Evolutionary conservation across 2,113 vertebrate species (phyloP), one percentile per base, ranked within the genome.

Genomic region (Hassar affinis): DNA sequence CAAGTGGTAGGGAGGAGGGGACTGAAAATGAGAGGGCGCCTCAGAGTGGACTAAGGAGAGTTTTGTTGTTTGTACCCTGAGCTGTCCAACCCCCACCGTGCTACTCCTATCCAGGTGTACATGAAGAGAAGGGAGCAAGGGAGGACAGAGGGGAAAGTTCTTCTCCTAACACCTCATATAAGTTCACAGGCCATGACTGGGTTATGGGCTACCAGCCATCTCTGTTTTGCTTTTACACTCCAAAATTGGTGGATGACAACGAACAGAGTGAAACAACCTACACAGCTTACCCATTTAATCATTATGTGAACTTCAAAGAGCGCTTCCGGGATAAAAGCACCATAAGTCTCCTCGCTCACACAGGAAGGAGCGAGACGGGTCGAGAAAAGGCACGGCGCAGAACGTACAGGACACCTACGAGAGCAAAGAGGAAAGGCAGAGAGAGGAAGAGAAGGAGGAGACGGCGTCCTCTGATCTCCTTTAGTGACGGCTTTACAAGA

Each of bases 271-370:
- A 62, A 69, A 74, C 9, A 69, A 69, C 25, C 45, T 1, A 20
- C 20, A 14, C 64, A 22, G 85, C 79, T 77, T 79, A 86, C 87
- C 85, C 86, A 88, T 89, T 91, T 89, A 90, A 88, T 91, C 88
- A 90, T 89, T 84, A 90, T 30, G 64, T 76, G 45, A 18, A 90
- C 92, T 90, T 93, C 93, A 93, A 92, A 93, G 89, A 79, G 75
- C 0, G 76, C 56, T n/a, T 84, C 71, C 89, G 88, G 82, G 45
- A 90, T 88, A 85, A 90, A 89, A 90, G 88, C 84, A 80, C 86
- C 83, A 83, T 87, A 78, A 71, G 61, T 78, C 75, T 82, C 80
- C 56, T 42, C 74, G 38, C 87, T 85, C 57, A 79, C 68, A 25
- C 74, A 86, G 81, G 85, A 85, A 84, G 69, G 74, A 27, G 82